Evolutionary conservation across 2,888 invertebrate genomes (phyloP), one percentile per base, ranked within the genome.

Genomic region (Patella depressa): DNA sequence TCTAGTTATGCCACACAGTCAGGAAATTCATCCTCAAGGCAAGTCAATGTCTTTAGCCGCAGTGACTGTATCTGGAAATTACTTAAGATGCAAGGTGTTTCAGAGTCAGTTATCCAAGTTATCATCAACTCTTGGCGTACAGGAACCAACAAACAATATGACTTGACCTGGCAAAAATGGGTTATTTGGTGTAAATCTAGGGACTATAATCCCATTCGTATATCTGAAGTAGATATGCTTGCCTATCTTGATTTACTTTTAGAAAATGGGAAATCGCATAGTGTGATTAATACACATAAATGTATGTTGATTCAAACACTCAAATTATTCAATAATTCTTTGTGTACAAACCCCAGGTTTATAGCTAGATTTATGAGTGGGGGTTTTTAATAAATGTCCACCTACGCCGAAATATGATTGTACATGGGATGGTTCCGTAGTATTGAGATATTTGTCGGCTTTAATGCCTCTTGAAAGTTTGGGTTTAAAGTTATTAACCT

Each of bases 341-440:
- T 24, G 65, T 65, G 65, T 65, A 12, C 9, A 14, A 19, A 65
- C 12, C n/a, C 65, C 12, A 65, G n/a, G 11, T 65, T 14, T 65
- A 65, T 80, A 17, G 14, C 55, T n/a, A 29, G 81, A 15, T 80
- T 81, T 55, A 74, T 79, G 77, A 80, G 74, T n/a, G 73, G 80
- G 81, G 14, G 54, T 79, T 55, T 81, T 79, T 78, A 12, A 76
- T 9, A 19, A 65, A 17, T 75, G 74, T 54, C 78, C 78, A 72
- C 73, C 80, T 70, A 73, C 73, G 55, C 81, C 81, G n/a, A 77
- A 74, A 19, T 81, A 80, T 57, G 74, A 72, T 4, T 74, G 69
- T 57, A 81, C 79, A 15, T 82, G 80, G 81, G 79, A 81, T 79
- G 82, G 81, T 17, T 53, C 74, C 14, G 71, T 53, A 29, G 77